A percentile compares a stretch with the other conserved stretches of the same genome.
phyloP scores from a whole-genome alignment of 2,797 vertebrate species.

The Typhlichthys subterraneus region DNA sequence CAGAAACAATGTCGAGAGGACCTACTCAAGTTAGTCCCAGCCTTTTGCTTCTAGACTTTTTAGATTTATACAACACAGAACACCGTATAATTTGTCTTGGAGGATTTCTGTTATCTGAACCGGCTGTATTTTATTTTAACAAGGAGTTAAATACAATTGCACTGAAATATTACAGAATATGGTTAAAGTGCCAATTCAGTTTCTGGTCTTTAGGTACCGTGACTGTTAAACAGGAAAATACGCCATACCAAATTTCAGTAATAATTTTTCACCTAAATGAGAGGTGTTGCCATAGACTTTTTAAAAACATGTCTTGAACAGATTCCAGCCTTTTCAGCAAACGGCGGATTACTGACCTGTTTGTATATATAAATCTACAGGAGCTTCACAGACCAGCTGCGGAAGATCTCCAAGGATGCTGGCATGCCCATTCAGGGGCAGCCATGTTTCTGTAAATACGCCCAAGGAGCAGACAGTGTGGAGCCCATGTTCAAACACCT shows the following conservation, averaged over 20 bases:
- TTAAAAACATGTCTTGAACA: not conserved
- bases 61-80: not conserved
- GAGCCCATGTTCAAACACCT: constrained; percentile 99
- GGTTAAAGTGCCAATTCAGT: too few relatives aligned
- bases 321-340: not conserved
- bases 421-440: constrained; percentile 99
- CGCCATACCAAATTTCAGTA: too few relatives aligned
- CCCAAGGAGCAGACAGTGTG: constrained; percentile 97
- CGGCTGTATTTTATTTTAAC: too few relatives aligned
- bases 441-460: constrained; percentile 98
- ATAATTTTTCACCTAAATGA: not conserved
- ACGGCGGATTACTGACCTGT: not conserved
- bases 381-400: constrained; percentile 97
- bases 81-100: too few relatives aligned
- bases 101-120: too few relatives aligned
- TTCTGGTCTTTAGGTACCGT: too few relatives aligned
- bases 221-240: too few relatives aligned
- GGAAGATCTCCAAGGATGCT: constrained; percentile 98
- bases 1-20: constrained; percentile 99
- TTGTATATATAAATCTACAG: constrained; percentile 58
- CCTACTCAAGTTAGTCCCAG: constrained; percentile 91
- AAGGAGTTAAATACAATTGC: too few relatives aligned
- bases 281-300: too few relatives aligned
- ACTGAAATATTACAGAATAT: too few relatives aligned
- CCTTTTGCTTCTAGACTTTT: not conserved